These are phyloP conservation scores for Furcula furcula DNA, from an alignment of 2,888 invertebrate genomes.

Conservation along the genomic window DNA sequence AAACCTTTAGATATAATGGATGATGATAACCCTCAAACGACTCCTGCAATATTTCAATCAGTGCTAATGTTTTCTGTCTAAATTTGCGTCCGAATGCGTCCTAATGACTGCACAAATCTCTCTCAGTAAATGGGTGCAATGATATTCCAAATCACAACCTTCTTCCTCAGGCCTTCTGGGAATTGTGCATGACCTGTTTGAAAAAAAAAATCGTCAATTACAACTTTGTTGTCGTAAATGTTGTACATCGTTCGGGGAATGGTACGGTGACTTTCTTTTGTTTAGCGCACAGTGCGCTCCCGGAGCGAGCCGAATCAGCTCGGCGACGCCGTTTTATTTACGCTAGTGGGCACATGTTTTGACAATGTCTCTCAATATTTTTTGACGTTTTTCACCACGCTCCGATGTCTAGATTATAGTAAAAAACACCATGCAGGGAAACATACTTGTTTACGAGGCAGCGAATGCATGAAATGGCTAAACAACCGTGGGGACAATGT, in stretches of 20 bases:
- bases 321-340: slow-evolving; percentile 49
- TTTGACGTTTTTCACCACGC: slow-evolving; percentile 23
- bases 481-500: slow-evolving; percentile 36
- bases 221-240: slow-evolving; percentile 55
- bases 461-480: slow-evolving; percentile 27
- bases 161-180: slow-evolving; percentile 68
- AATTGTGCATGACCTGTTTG: slow-evolving; percentile 45
- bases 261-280: slow-evolving; percentile 62
- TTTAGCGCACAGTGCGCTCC: slow-evolving; percentile 45
- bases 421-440: slow-evolving; percentile 12
- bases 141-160: slow-evolving; percentile 47
- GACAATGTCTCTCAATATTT: slow-evolving; percentile 42
- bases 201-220: slow-evolving; percentile 55
- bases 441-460: slow-evolving; percentile 25
- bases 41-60: slow-evolving; percentile 53
- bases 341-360: slow-evolving; percentile 50
- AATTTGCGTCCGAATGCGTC: slow-evolving; percentile 35
- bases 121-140: slow-evolving; percentile 48
- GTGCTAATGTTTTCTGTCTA: slow-evolving; percentile 41
- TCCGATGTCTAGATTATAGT: slow-evolving; percentile 22
- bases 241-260: slow-evolving; percentile 43
- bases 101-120: slow-evolving; percentile 63
- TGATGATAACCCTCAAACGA: slow-evolving; percentile 41
- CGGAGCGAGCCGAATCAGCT: slow-evolving; percentile 54
- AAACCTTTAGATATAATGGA: slow-evolving; percentile 36